Evolutionary conservation across 2,888 invertebrate species (phyloP), one percentile per base, ranked within the genome.

Genomic region (Papilio protenor): DNA sequence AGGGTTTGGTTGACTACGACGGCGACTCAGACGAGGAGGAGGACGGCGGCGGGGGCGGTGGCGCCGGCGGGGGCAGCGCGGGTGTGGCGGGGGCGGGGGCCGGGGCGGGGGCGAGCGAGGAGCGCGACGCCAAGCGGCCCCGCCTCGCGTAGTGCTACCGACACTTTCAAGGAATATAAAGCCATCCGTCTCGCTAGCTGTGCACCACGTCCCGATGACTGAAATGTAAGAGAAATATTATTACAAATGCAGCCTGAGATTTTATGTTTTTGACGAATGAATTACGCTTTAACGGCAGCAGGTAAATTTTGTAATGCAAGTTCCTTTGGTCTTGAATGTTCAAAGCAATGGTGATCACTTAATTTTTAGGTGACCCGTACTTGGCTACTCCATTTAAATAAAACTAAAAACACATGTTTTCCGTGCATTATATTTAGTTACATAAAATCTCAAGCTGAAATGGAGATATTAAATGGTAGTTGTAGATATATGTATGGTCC

Each of bases 1-100:
- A 98, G 98, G 98, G 98, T 84, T 95, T 99, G 87, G 99, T 99
- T 81, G 99, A 99, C 92, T 99, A 99, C 88, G 99, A 99, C 90
- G 99, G 98, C 78, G 99, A 99, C 93, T 99, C 55, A 0, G 99
- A 99, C 87, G 99, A 99, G 87, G 98, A 98, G 79, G 98, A 98
- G 80, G 98, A 98, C 59, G 87, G 88, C 11, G 86, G 88, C n/a
- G 84, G 85, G 80, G 98, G 98, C 61, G 87, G 88, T 10, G 86
- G 88, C n/a, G n/a, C n/a, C 18, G 84, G 85, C 21, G 83, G 84
- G 16, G 85, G 84, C 45, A 84, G 85, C 27, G 83, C 80, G 72
- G 77, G 81, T 23, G 79, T 81, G 14, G 52, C 2, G 16, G 52
- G 52, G 52, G 52, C 18, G 66, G 80, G 81, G 77, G 78, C 81